Evolutionary conservation across 2,113 vertebrate species (phyloP), one percentile per base, ranked within the genome.

Genomic region (Sphyrna mokarran): DNA sequence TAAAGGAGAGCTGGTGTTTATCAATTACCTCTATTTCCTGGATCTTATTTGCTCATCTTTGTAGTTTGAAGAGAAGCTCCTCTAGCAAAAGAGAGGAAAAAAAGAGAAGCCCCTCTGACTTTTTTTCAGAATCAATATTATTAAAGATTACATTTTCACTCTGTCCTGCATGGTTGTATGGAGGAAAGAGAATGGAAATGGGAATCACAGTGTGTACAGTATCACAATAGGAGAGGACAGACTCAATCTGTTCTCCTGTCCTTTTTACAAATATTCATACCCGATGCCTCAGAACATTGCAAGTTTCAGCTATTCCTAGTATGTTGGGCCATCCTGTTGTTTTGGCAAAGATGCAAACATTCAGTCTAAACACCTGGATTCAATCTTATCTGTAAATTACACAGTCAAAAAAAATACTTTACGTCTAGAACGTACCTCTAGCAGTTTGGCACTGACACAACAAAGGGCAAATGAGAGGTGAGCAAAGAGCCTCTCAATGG

Each of bases 321-420:
- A 66, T 89, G 86, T 29, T 26, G 72, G 72, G 33, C 80, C 80
- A 40, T 83, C 16, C 37, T 83, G 80, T 37, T 40, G 80, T 40
- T 83, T 68, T 93, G 89, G 61, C 33, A 22, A 16, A 63, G 61
- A 66, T 18, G 22, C 89, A n/a, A n/a, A 40, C 89, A 66, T 93
- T n/a, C 89, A 66, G 61, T 33, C 58, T 63, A 16, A 93, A 93
- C 89, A 93, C 89, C 89, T 93, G 89, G 89, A 93, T 66, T 93
- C 89, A 93, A 93, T 66, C 61, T 63, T 37, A n/a, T 66, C 89
- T 63, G 61, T 20, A 63, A 93, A 68, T 22, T 6, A 93, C 16
- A 10, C 33, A 37, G n/a, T 61, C 61, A 93, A 22, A 22, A 40
- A 18, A 63, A 26, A 68, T 93, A n/a, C n/a, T 66, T 93, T 22